Evolutionary conservation across 2,888 invertebrate genomes (phyloP), one percentile per base, ranked within the genome.

Genomic region (Sepiola atlantica): DNA sequence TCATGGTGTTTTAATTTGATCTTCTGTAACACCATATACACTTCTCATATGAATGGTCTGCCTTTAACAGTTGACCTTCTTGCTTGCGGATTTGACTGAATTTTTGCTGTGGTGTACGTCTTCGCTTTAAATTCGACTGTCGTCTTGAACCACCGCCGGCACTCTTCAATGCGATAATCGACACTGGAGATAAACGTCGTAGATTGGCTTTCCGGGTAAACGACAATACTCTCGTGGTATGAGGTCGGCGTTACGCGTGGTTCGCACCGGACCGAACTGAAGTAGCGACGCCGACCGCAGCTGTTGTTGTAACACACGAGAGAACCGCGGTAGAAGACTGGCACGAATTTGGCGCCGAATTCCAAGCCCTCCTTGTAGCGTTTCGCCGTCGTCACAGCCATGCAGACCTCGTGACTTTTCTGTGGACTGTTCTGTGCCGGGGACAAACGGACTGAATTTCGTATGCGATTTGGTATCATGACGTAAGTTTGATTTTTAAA

Each of bases 61-160:
- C 32, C 18, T 14, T n/a, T 14, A 32, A 0, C 6, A 16, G 0
- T 16, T 18, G 77, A n/a, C 14, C 32, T 32, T 4, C 18, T n/a
- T 32, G 77, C n/a, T 4, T n/a, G n/a, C 32, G n/a, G n/a, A 18
- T n/a, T 32, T 18, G 77, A 32, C 24, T 57, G 94, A 18, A 96
- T 95, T 94, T 95, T 95, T 18, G 95, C 95, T 1, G 96, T 96
- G 20, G 96, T 96, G 95, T 96, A 96, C n/a, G 96, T 96, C 95
- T 95, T 95, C 24, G 96, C 96, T 94, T 96, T 96, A 91, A 97
- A 95, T 94, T 96, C 96, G 95, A 97, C 94, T 61, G 96, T 95
- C 0, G 96, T 96, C 94, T 96, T 96, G 95, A 96, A 97, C 96
- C 96, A 96, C 35, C 96, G 95, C 93, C 96, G 94, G 94, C 96